Conservation (phyloP, 2,888 invertebrate genomes). For the Drosophila bunnanda region DNA sequence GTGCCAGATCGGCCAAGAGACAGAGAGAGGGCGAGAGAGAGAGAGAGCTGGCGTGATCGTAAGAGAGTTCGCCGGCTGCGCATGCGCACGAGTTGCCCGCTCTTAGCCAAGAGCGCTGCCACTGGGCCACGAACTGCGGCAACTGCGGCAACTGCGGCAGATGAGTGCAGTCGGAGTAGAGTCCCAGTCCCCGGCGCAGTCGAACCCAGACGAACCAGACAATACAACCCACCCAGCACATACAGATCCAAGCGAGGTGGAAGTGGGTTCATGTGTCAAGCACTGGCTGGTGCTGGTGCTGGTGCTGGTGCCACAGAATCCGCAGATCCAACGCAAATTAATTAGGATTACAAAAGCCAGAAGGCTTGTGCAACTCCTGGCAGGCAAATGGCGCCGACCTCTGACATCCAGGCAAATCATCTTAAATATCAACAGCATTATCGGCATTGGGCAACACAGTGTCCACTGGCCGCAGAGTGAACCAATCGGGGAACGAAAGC, state of each 20-base stretch:
- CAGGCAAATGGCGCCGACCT: slow-evolving; percentile 51
- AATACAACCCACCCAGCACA: not conserved
- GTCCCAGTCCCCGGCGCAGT: not conserved
- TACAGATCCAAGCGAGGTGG: slow-evolving; percentile 5
- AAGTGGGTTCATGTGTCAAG: slow-evolving; percentile 31
- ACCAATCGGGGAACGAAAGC: slow-evolving; percentile 68
- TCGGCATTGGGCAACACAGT: slow-evolving; percentile 52
- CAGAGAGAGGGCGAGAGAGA: slow-evolving; percentile 24
- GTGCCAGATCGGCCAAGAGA: slow-evolving; percentile 9
- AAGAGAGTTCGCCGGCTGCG: slow-evolving; percentile 53
- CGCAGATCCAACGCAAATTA: slow-evolving; percentile 49
- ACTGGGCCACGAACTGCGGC: not conserved
- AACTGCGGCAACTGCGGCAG: slow-evolving; percentile 21
- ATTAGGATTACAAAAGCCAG: slow-evolving; percentile 53
- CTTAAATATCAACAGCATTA: slow-evolving; percentile 71
- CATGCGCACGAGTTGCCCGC: slow-evolving; percentile 40
- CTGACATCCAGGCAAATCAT: slow-evolving; percentile 55
- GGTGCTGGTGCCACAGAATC: slow-evolving; percentile 47
- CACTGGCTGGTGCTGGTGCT: slow-evolving; percentile 48
- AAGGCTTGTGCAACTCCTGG: slow-evolving; percentile 36
- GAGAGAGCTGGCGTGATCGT: slow-evolving; percentile 10
- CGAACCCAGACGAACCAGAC: slow-evolving; percentile 3
- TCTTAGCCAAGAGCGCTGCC: slow-evolving; percentile 56
- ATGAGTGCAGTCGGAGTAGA: slow-evolving; percentile 20
- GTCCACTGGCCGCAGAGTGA: slow-evolving; percentile 21